These are phyloP conservation scores for Fissipunctia ypsillon DNA, from an alignment of 2,888 invertebrate genomes.

Conservation along the genomic window DNA sequence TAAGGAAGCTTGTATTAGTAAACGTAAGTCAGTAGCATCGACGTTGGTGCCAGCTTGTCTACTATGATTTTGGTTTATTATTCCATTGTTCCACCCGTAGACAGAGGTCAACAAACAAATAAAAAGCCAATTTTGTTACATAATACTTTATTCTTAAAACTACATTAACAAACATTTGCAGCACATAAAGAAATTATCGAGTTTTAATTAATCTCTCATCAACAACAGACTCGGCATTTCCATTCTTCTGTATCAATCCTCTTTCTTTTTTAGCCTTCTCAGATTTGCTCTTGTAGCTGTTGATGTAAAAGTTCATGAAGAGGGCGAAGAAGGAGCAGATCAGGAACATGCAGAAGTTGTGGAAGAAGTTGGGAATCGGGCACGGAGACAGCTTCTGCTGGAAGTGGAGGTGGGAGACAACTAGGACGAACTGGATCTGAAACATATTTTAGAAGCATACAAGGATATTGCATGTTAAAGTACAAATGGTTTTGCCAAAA, in stretches of 20 bases:
- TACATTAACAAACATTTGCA: slow-evolving; percentile 4
- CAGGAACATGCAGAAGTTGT: slow-evolving; percentile 90
- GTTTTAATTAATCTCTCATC: slow-evolving; percentile 58
- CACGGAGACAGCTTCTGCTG: slow-evolving; percentile 85
- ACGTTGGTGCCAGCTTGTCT: not conserved
- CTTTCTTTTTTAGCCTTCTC: slow-evolving; percentile 57
- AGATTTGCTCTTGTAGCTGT: slow-evolving; percentile 75
- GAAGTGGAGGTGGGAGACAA: slow-evolving; percentile 81
- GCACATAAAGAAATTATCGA: slow-evolving; percentile 20
- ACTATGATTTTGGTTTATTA: not conserved
- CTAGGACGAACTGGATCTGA: slow-evolving; percentile 85
- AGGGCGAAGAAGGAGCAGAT: slow-evolving; percentile 91
- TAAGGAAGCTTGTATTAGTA: not conserved
- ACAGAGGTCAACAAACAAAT: not conserved
- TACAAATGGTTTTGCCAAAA: not conserved
- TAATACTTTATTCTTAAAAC: slow-evolving; percentile 29
- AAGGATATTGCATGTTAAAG: not conserved
- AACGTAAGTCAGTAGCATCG: not conserved
- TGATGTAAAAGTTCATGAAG: slow-evolving; percentile 92
- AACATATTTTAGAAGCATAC: slow-evolving; percentile 29
- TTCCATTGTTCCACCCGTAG: not conserved
- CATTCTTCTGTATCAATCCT: slow-evolving; percentile 29
- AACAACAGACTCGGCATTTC: slow-evolving; percentile 21
- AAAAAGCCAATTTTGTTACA: not conserved
- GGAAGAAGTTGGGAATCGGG: slow-evolving; percentile 87